phyloP scores from a whole-genome alignment of 2,113 vertebrate genomes.

The Geococcyx californianus region DNA sequence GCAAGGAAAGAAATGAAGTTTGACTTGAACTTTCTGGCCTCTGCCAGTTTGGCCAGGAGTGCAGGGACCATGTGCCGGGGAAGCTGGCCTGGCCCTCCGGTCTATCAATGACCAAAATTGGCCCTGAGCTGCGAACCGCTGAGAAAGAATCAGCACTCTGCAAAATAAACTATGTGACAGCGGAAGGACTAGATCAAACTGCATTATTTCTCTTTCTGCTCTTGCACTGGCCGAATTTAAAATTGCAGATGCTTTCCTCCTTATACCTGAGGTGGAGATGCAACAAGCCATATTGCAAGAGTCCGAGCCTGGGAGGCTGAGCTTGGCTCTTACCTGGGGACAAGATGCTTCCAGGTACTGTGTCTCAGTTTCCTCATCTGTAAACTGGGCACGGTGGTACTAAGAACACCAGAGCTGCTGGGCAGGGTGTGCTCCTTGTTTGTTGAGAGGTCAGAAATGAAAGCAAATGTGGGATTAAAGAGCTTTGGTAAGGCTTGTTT shows the following conservation, averaged over 20 bases:
- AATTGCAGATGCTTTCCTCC: constrained; percentile 22
- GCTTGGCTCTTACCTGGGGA: not conserved
- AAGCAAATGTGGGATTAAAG: not conserved
- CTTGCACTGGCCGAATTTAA: not conserved
- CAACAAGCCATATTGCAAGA: not conserved
- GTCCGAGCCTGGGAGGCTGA: not conserved
- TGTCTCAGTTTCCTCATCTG: constrained; percentile 26
- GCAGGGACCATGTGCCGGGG: not conserved
- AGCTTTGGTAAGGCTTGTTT: not conserved
- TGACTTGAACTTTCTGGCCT: constrained; percentile 69
- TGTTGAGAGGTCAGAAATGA: not conserved
- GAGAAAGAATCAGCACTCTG: constrained; percentile 46
- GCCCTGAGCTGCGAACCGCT: not conserved
- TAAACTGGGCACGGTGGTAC: not conserved
- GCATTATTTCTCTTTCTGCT: constrained; percentile 45
- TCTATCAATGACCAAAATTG: constrained; percentile 69
- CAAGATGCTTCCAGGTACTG: accelerated
- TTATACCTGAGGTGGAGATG: not conserved
- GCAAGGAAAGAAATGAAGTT: constrained; percentile 70
- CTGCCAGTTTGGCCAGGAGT: constrained; percentile 52
- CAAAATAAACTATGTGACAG: constrained; percentile 47
- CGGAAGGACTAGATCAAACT: constrained; percentile 7
- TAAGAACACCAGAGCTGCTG: not conserved
- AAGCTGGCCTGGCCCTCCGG: constrained; percentile 41
- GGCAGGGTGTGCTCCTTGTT: not conserved